Base-by-base conservation (phyloP, 2,113 vertebrate genomes). In the Leptosomus discolor region DNA sequence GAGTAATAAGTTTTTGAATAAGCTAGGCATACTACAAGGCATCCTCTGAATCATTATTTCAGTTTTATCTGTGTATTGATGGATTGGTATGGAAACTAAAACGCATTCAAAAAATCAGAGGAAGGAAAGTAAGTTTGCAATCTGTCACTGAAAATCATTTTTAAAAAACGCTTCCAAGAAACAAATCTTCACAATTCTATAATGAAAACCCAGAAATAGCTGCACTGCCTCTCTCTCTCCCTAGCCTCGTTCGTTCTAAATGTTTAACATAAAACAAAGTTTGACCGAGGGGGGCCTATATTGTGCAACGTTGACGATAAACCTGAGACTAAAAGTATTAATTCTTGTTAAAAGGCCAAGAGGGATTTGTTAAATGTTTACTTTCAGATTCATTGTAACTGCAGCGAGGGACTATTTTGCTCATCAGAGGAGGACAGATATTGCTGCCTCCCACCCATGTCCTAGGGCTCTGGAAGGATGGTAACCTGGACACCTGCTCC, bases 401-500 rank as follows among this genome's bases (percentile, higher is more conserved):
- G 60, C 39, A 92, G 64, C 6, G 4, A 68, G 32, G 36, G 39
- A 84, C 56, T 71, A 32, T 57, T 95, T 91, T 86, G 46, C 51
- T 91, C 60, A 18, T 64, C 48, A 60, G 30, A 89, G 34, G 9
- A 83, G 16, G 48, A 77, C 86, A 84, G 65, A 77, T 3, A 11
- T 67, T 95, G 56, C 41, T 58, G 78, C 67, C 81, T 73, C 53
- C 82, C 54, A 70, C 64, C 57, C 17, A 6, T 57, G 80, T 90
- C 51, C 46, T 15, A 61, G 53, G 46, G 61, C 67, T 93, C 65
- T 68, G 82, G 43, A 70, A 91, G 19, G 68, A 86, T 37, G 73
- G 79, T 89, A 95, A 94, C 90, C 88, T 87, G 83, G 92, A 78
- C 78, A 96, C 46, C 60, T 96, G 69, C 91, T 73, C 80, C 77